These are phyloP conservation scores for Nothoprocta perdicaria DNA, from an alignment of 2,113 vertebrate genomes.

Conservation along the genomic window DNA sequence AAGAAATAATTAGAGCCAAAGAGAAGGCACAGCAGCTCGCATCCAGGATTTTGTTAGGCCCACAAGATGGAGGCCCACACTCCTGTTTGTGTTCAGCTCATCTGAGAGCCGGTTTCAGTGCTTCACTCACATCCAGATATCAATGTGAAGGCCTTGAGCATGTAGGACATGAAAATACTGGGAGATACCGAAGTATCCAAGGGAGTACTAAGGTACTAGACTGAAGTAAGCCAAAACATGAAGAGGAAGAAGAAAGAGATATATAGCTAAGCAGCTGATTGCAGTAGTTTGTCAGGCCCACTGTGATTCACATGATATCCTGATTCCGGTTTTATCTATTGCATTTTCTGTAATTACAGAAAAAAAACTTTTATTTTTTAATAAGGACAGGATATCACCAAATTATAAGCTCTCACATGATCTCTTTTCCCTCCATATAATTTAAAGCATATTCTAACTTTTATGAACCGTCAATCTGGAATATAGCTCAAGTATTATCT, in stretches of 20 bases:
- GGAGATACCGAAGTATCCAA: neutral
- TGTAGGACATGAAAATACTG: neutral
- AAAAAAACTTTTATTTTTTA: neutral
- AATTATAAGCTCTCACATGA: neutral
- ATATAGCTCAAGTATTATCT: neutral
- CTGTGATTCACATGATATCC: neutral
- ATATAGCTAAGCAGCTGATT: neutral
- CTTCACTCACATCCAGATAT: neutral
- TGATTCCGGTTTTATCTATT: neutral
- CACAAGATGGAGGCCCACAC: neutral
- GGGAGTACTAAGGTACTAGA: neutral
- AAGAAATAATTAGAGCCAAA: neutral
- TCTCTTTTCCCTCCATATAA: neutral
- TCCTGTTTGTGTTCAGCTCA: neutral
- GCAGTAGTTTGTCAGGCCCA: neutral
- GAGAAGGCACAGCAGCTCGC: neutral
- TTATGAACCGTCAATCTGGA: neutral
- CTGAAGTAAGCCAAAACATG: neutral
- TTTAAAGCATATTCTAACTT: neutral
- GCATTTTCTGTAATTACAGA: neutral
- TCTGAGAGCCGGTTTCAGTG: neutral
- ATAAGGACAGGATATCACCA: neutral
- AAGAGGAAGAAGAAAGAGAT: neutral
- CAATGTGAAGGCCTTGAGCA: neutral
- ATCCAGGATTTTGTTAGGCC: neutral